Evolutionary conservation across 2,113 vertebrate species (phyloP).

Genomic region (Oryzias curvinotus): DNA sequence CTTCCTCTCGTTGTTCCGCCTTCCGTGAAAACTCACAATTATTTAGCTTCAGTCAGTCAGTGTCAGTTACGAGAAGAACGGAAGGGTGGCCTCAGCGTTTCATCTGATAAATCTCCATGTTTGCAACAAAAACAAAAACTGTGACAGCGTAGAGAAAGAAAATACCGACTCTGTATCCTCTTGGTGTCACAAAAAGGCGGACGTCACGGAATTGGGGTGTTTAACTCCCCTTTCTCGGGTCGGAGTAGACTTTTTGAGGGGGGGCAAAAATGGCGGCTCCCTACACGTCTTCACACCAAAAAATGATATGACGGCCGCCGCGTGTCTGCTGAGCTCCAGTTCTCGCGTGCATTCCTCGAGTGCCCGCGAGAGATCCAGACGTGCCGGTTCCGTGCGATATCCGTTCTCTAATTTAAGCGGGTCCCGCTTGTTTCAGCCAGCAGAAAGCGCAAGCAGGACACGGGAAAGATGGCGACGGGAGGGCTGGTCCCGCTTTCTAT

Average conservation of each 20-base stretch:
- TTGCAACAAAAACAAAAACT: slow-evolving; percentile 3
- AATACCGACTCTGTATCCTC: slow-evolving; percentile 23
- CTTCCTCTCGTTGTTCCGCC: slow-evolving; percentile 77
- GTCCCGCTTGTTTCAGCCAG: slow-evolving; percentile 44
- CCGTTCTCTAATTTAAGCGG: slow-evolving; percentile 48
- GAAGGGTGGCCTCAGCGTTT: slow-evolving; percentile 55
- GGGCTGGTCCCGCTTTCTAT: slow-evolving; percentile 76
- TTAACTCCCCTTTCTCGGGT: slow-evolving; percentile 50
- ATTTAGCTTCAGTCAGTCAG: slow-evolving; percentile 49
- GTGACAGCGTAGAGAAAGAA: neutral
- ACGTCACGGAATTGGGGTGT: slow-evolving; percentile 45
- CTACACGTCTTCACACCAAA: slow-evolving; percentile 78
- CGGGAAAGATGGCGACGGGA: slow-evolving; percentile 80
- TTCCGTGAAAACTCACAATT: slow-evolving; percentile 68
- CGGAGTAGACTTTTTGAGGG: slow-evolving; percentile 69
- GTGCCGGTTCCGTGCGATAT: neutral
- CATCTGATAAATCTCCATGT: slow-evolving; percentile 55
- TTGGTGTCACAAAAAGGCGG: slow-evolving; percentile 24
- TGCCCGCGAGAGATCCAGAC: slow-evolving; percentile 7
- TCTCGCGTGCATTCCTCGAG: slow-evolving; percentile 15
- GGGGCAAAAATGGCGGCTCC: slow-evolving; percentile 80
- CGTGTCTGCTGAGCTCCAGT: slow-evolving; percentile 19
- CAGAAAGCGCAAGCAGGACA: slow-evolving; percentile 51
- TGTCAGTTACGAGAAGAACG: slow-evolving; percentile 55
- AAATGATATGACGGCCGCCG: slow-evolving; percentile 47